phyloP scores from a whole-genome alignment of 2,888 invertebrate species.

The Mesorhabditis sp. region DNA sequence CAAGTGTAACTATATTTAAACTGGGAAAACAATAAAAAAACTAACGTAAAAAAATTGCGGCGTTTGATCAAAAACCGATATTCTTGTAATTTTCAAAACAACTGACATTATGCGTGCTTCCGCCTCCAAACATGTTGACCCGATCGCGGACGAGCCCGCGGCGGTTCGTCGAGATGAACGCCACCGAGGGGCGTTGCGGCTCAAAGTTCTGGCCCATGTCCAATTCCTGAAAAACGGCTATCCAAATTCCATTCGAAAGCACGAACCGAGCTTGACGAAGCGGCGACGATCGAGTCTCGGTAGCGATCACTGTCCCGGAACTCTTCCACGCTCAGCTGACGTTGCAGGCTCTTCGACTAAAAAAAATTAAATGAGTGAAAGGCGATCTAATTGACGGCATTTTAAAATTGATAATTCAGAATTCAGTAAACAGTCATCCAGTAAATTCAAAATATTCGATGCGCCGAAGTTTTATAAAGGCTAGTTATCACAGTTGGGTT shows the following conservation, averaged over 20 bases:
- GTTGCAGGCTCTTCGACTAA: not conserved
- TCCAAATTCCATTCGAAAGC: too few relatives aligned
- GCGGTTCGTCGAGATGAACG: slow-evolving; percentile 19
- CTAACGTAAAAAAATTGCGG: too few relatives aligned
- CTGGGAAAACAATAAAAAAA: too few relatives aligned
- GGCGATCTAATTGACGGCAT: not conserved
- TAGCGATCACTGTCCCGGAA: not conserved
- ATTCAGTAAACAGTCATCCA: too few relatives aligned
- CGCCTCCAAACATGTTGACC: slow-evolving; percentile 13
- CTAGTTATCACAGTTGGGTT: too few relatives aligned
- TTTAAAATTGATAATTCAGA: too few relatives aligned
- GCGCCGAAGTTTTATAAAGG: too few relatives aligned
- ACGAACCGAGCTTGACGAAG: not conserved
- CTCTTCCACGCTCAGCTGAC: not conserved
- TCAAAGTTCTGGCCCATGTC: slow-evolving; percentile 12
- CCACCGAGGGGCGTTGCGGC: slow-evolving; percentile 22
- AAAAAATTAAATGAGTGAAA: not conserved
- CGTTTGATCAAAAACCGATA: too few relatives aligned
- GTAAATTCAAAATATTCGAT: too few relatives aligned
- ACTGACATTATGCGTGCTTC: not conserved
- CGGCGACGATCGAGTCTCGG: not conserved
- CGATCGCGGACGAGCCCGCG: slow-evolving; percentile 22
- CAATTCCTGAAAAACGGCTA: not conserved
- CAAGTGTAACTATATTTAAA: too few relatives aligned
- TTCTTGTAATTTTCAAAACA: too few relatives aligned